Conservation (phyloP, 2,797 vertebrate species). For the Malacoraja senta region DNA sequence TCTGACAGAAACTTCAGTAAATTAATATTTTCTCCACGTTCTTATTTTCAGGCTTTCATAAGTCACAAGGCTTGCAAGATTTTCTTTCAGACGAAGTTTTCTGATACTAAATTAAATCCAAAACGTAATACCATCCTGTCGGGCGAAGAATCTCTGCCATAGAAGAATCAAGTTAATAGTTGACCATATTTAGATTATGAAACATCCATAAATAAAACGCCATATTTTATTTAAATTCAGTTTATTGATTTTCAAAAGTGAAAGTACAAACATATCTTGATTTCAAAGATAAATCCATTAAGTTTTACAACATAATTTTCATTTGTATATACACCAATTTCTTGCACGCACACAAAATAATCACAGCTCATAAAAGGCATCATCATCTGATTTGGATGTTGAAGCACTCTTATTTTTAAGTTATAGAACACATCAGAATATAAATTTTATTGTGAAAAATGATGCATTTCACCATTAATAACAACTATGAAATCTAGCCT, state of each 20-base stretch:
- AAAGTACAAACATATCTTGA: neutral
- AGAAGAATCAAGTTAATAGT: neutral
- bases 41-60: too few relatives aligned
- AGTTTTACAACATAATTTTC: neutral
- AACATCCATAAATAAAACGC: neutral
- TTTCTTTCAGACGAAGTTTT: too few relatives aligned
- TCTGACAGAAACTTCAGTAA: too few relatives aligned
- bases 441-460: neutral
- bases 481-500: neutral
- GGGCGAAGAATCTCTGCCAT: too few relatives aligned
- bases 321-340: neutral
- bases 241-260: conserved; percentile 22
- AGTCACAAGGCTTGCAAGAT: too few relatives aligned
- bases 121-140: too few relatives aligned
- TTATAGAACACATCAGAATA: neutral
- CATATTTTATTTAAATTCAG: neutral
- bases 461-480: conserved; percentile 16
- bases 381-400: neutral
- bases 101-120: too few relatives aligned
- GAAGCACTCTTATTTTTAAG: conserved; percentile 6
- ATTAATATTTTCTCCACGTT: too few relatives aligned
- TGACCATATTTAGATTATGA: neutral
- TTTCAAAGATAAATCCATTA: neutral
- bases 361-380: neutral
- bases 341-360: neutral